These are phyloP conservation scores for Amblyraja radiata DNA, from an alignment of 2,797 vertebrate species.

Conservation along the genomic window DNA sequence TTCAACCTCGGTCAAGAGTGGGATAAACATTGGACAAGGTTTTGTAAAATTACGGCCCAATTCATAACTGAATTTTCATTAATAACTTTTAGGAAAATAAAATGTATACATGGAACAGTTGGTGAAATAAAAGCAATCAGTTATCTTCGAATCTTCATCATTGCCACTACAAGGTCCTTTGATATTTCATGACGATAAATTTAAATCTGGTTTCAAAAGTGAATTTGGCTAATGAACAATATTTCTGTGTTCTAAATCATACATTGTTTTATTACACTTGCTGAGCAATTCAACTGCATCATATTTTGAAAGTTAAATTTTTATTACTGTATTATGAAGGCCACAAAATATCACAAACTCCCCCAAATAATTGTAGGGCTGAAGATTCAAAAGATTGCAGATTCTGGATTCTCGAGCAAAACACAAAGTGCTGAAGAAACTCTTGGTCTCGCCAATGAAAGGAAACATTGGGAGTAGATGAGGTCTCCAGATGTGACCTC, in stretches of 20 bases:
- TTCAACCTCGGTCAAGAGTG: conserved; percentile 7
- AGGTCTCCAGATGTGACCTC: too few species aligned
- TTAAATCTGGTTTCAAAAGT: neutral
- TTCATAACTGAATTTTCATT: neutral
- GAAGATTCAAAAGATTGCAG: too few species aligned
- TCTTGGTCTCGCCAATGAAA: too few species aligned
- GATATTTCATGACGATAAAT: neutral
- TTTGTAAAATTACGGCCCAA: neutral
- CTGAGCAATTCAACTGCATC: neutral
- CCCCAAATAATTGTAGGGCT: too few species aligned
- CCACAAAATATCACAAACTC: too few species aligned
- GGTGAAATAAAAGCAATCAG: neutral
- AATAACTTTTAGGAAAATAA: neutral
- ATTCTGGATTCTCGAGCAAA: too few species aligned
- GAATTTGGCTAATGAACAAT: neutral
- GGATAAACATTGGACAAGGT: neutral
- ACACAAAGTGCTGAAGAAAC: too few species aligned
- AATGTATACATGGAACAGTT: neutral
- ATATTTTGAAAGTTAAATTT: neutral
- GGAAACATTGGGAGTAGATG: too few species aligned
- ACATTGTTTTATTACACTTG: neutral
- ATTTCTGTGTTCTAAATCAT: neutral
- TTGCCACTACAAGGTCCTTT: neutral
- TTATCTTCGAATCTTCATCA: neutral
- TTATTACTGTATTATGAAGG: too few species aligned